Conservation (phyloP, 2,888 invertebrate species). For the Hybos culiciformis region DNA sequence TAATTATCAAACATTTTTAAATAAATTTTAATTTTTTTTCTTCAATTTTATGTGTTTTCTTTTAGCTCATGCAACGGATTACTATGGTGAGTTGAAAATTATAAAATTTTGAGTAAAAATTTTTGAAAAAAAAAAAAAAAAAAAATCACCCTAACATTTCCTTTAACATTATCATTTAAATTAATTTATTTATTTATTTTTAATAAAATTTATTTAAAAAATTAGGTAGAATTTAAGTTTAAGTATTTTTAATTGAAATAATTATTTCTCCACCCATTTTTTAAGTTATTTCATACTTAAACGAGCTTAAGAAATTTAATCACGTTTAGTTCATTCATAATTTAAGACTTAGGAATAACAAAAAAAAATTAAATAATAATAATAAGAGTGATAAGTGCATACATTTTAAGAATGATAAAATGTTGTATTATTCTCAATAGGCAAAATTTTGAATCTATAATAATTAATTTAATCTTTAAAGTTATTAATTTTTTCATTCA, state of each 20-base stretch:
- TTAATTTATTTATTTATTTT: slow-evolving; percentile 1
- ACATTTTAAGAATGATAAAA: too few species aligned
- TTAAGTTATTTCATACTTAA: not conserved
- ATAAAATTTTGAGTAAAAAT: too few species aligned
- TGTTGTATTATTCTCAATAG: too few species aligned
- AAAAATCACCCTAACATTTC: not conserved
- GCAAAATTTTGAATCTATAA: too few species aligned
- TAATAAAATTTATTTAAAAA: too few species aligned
- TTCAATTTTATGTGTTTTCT: slow-evolving; percentile 18
- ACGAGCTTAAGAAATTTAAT: too few species aligned
- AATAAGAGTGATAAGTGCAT: too few species aligned
- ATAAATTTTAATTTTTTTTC: not conserved
- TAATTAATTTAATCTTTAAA: too few species aligned
- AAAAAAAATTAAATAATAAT: too few species aligned
- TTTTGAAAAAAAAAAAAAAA: too few species aligned
- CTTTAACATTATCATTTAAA: not conserved
- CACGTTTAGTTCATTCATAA: slow-evolving; percentile 7
- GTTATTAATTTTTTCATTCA: too few species aligned
- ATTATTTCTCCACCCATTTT: slow-evolving; percentile 12
- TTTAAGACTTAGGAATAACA: too few species aligned
- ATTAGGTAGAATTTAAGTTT: slow-evolving; percentile 8
- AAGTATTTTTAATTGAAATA: slow-evolving; percentile 3
- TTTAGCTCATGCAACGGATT: slow-evolving; percentile 92
- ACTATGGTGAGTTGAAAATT: slow-evolving; percentile 86
- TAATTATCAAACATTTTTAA: not conserved